A percentile compares a stretch with the other conserved stretches of the same genome.
Conservation (phyloP, 2,888 invertebrate genomes). For the Pomacea canaliculata region DNA sequence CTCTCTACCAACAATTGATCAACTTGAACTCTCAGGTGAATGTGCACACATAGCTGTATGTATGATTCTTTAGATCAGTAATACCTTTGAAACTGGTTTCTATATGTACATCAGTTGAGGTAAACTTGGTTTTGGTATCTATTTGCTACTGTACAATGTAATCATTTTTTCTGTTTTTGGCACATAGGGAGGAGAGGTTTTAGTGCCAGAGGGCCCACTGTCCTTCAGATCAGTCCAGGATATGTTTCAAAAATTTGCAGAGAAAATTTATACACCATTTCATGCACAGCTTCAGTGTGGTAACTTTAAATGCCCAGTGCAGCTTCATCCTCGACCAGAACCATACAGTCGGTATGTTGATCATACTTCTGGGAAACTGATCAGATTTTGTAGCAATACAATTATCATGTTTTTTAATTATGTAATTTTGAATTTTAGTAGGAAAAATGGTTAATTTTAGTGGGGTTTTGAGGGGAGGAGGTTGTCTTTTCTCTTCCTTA, state of each 20-base stretch:
- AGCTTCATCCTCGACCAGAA: slow-evolving; percentile 82
- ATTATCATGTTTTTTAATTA: too few species aligned
- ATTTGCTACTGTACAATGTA: neutral
- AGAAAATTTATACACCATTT: slow-evolving; percentile 81
- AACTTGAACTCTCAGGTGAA: slow-evolving; percentile 76
- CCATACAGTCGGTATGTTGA: slow-evolving; percentile 55
- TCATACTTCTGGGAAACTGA: neutral
- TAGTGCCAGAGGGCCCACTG: slow-evolving; percentile 56
- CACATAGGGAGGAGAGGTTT: slow-evolving; percentile 71
- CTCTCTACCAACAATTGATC: slow-evolving; percentile 84
- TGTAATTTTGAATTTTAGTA: too few species aligned
- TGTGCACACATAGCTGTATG: neutral
- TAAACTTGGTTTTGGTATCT: neutral
- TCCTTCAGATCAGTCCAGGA: slow-evolving; percentile 68
- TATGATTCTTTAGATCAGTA: neutral
- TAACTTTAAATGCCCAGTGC: slow-evolving; percentile 79
- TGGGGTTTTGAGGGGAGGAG: too few species aligned
- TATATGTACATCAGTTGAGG: neutral
- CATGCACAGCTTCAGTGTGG: slow-evolving; percentile 82
- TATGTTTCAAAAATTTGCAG: slow-evolving; percentile 79
- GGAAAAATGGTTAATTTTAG: neutral
- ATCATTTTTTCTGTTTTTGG: neutral
- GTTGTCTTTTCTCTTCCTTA: neutral
- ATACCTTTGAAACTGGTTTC: neutral
- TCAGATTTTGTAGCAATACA: too few species aligned